Evolutionary conservation across 2,888 invertebrate genomes (phyloP).

Genomic region (Copidosoma aretas): DNA sequence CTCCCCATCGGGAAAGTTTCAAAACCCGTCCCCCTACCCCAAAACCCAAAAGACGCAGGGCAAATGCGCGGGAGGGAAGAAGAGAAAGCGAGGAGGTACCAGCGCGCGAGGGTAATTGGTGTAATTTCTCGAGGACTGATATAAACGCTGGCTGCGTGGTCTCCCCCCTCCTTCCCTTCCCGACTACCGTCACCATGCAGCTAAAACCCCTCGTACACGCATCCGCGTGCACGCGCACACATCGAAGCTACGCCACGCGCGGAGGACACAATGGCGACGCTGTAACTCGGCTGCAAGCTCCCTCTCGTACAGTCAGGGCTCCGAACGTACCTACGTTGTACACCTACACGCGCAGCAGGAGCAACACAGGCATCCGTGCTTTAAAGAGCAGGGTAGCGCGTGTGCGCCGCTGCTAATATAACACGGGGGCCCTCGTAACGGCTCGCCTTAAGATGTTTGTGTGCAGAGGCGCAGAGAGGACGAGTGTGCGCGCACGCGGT

Average conservation of each 20-base stretch:
- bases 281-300: too few species aligned
- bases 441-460: constrained; percentile 32
- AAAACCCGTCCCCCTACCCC: too few species aligned
- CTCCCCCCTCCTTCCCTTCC: neutral
- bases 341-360: too few species aligned
- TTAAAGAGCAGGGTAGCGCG: too few species aligned
- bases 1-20: constrained; percentile 14
- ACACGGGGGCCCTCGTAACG: constrained; percentile 27
- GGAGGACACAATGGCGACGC: too few species aligned
- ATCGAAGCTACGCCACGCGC: too few species aligned
- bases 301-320: neutral
- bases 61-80: neutral
- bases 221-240: too few species aligned
- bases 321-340: too few species aligned
- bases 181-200: neutral
- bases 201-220: constrained; percentile 16
- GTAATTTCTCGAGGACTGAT: constrained; percentile 55
- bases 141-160: constrained; percentile 51
- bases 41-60: neutral
- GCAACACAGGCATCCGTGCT: too few species aligned
- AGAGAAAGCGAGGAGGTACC: constrained; percentile 4
- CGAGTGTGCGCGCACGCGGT: neutral
- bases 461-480: constrained; percentile 4
- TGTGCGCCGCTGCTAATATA: constrained; percentile 30
- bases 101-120: constrained; percentile 51